phyloP scores from a whole-genome alignment of 92 coral and sea anemone species.

The Epizoanthus stellaris region DNA sequence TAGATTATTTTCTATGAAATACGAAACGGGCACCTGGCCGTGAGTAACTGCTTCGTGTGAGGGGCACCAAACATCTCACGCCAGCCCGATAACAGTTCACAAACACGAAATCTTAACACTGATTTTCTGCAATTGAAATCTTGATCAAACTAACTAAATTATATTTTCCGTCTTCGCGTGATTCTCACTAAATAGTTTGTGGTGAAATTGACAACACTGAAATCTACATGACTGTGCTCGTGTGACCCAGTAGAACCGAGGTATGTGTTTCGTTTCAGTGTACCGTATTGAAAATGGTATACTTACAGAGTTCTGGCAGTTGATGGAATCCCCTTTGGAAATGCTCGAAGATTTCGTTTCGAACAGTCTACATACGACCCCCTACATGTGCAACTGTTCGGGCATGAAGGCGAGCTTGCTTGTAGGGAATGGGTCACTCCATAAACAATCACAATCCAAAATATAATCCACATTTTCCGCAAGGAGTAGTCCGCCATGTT shows the following conservation, averaged over 20 bases:
- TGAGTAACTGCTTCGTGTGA: conserved; percentile 10
- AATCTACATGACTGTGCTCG: background rate
- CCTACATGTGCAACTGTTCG: conserved; percentile 11
- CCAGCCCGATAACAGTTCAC: conserved; percentile 18
- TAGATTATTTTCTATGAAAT: conserved; percentile 19
- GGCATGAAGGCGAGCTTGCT: conserved; percentile 18
- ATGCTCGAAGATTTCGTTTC: conserved; percentile 7
- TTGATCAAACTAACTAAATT: background rate
- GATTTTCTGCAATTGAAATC: background rate
- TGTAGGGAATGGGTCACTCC: conserved; percentile 1
- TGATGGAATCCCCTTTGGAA: conserved; percentile 50
- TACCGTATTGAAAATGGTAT: conserved; percentile 22
- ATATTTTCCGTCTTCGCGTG: background rate
- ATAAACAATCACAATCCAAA: conserved; percentile 25
- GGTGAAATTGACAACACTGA: conserved; percentile 17
- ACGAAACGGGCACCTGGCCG: conserved; percentile 26
- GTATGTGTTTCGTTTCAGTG: conserved; percentile 22
- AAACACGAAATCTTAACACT: conserved; percentile 23
- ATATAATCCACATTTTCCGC: conserved; percentile 12
- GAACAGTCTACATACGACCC: conserved; percentile 21
- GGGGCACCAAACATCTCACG: background rate
- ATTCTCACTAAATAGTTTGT: background rate
- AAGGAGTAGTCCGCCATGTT: conserved; percentile 36
- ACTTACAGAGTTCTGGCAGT: conserved; percentile 27
- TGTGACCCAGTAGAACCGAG: background rate